phyloP scores from a whole-genome alignment of 2,797 vertebrate genomes.

The Phyllotis vaccarum region DNA sequence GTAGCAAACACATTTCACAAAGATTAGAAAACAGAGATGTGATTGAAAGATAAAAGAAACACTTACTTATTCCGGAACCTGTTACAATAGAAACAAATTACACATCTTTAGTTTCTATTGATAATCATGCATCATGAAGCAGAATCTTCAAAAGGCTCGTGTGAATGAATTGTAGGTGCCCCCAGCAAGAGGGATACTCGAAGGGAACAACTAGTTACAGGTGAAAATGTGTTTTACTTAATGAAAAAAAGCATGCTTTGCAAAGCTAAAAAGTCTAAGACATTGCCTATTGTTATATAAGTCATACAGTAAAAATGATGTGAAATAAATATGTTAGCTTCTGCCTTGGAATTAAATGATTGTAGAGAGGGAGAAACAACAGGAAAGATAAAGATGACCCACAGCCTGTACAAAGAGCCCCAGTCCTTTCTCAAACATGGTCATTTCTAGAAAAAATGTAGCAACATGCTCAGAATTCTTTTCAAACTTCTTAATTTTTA shows the following conservation, averaged over 20 bases:
- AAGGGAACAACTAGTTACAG: background rate
- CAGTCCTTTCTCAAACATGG: background rate
- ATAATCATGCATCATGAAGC: background rate
- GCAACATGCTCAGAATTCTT: background rate
- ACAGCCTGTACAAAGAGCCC: background rate
- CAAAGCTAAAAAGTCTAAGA: background rate
- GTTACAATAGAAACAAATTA: background rate
- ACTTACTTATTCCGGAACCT: background rate
- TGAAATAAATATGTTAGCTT: background rate
- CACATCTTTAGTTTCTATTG: background rate
- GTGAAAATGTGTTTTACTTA: constrained; percentile 13
- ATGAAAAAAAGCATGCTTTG: too few relatives aligned
- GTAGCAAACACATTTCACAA: background rate
- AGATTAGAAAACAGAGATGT: constrained; percentile 16
- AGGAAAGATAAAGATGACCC: background rate
- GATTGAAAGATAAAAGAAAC: constrained; percentile 8
- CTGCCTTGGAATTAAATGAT: background rate
- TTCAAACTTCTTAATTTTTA: background rate
- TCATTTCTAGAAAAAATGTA: background rate
- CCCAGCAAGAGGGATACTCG: background rate
- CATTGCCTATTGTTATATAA: background rate
- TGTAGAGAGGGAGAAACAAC: background rate
- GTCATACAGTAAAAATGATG: background rate
- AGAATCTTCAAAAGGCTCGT: background rate
- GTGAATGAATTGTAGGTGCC: background rate